Evolutionary conservation across 2,113 vertebrate genomes (phyloP).

Genomic region (Toxostoma redivivum): DNA sequence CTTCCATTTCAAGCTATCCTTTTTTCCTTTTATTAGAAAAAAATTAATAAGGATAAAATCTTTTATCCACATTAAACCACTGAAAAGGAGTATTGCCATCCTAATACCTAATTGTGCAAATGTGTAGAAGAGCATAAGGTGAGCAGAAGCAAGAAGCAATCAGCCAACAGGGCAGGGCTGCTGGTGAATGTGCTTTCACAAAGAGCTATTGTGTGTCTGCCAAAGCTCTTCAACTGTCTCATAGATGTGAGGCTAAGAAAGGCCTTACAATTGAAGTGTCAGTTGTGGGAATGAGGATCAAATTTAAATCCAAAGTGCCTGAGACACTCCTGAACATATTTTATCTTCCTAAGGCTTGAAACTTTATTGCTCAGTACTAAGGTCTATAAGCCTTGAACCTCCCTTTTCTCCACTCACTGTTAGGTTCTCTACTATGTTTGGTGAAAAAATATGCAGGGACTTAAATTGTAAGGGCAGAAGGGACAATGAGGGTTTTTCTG

Average conservation of each 20-base stretch:
- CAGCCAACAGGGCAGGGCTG: background rate
- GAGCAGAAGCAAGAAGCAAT: background rate
- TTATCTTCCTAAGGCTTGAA: background rate
- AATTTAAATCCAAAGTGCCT: constrained; percentile 16
- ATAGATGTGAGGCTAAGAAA: background rate
- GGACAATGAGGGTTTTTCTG: background rate
- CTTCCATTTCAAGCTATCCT: background rate
- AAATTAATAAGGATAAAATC: background rate
- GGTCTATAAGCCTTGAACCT: background rate
- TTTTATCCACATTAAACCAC: background rate
- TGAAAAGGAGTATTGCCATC: background rate
- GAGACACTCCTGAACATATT: background rate
- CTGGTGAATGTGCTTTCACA: background rate
- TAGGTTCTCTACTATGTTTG: background rate
- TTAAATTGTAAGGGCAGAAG: background rate
- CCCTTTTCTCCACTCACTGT: background rate
- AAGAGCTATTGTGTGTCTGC: constrained; percentile 40
- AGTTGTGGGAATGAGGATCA: constrained; percentile 41
- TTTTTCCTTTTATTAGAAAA: background rate
- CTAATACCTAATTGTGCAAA: background rate
- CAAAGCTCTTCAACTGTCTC: constrained; percentile 21
- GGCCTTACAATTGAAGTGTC: background rate
- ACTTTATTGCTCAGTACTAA: background rate
- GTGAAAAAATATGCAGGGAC: background rate
- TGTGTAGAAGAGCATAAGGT: background rate